Evolutionary conservation across 2,113 vertebrate species (phyloP), one percentile per base, ranked within the genome.

Genomic region (Andinoacara biseriatus): DNA sequence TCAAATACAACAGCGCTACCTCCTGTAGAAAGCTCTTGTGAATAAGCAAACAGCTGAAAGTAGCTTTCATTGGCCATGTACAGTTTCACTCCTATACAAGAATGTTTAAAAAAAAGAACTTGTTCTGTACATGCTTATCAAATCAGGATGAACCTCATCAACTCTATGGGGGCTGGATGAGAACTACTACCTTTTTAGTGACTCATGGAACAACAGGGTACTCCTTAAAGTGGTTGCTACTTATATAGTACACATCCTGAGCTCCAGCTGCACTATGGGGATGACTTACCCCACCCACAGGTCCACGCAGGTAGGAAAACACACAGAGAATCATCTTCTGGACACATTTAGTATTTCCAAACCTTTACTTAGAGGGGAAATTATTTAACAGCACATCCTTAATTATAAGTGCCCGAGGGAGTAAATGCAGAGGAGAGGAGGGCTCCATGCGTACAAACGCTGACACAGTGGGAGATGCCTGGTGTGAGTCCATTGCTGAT

Each of bases 371-470:
- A 26, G 67, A 29, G 86, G 40, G 49, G 77, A 87, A 90, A 86
- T 78, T 11, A 89, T 74, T 46, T 78, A n/a, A 77, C 33, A 72
- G 65, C 57, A 35, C 38, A 82, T 63, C 22, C 24, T 87, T 90
- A 80, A 92, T 89, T 85, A 29, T 84, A 74, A 79, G n/a, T 58
- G 87, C 83, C 78, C 54, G 82, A 74, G 40, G 86, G 89, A 83
- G 85, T 40, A 63, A 61, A 86, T 67, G 62, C 81, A 85, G 86
- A 89, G 87, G 78, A 85, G 52, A 38, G 60, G 76, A 35, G 81
- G 38, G 74, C 60, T 81, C 58, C 74, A 90, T 72, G 90, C 74
- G 57, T 81, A 82, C 56, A 79, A 86, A 85, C 81, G 79, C 1
- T 87, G 84, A 90, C 35, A 75, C 85, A 85, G 57, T 40, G 40